Base-by-base conservation (phyloP, 2,888 invertebrate genomes). In the Drosophila picticornis region DNA sequence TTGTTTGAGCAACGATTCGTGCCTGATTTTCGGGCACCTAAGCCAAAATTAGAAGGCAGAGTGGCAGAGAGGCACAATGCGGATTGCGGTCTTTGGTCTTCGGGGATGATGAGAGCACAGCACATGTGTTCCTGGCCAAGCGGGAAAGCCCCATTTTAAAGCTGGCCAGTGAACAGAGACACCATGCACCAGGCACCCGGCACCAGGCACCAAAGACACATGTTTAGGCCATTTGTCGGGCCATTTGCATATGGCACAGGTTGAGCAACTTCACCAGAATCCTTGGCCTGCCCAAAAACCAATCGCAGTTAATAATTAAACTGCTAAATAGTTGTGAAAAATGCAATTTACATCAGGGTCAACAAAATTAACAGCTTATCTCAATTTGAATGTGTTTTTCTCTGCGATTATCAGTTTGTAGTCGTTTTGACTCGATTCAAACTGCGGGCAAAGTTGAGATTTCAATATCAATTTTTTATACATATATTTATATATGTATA, bases 71-170 rank as follows among this genome's bases (percentile, higher is more conserved):
- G 61, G 68, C 72, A 75, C 51, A 77, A 66, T 59, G 66, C 76
- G 66, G 65, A 75, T 78, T 51, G 66, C 34, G 46, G 43, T 48
- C 34, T 34, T 34, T 36, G 25, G 22, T 46, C 16, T 25, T 46
- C 46, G 16, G 46, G 46, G 46, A 46, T 46, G 46, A 46, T 46
- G 36, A 46, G 38, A n/a, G 29, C 31, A 27, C 25, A 22, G 29
- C 29, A 78, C 77, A 82, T 75, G 71, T 83, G 82, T 77, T 59
- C 63, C 51, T 69, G 63, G 75, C 59, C 46, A 62, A 38, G 36
- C 67, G 84, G 85, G 85, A 85, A 85, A 85, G 85, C 85, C 85
- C 85, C 84, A 87, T 80, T 36, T 65, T 84, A 83, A 85, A 87
- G 87, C 87, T 83, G 83, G 55, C 25, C 73, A 58, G 69, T 71